Conservation (phyloP, 2,888 invertebrate species). For the Eretmocerus hayati region DNA sequence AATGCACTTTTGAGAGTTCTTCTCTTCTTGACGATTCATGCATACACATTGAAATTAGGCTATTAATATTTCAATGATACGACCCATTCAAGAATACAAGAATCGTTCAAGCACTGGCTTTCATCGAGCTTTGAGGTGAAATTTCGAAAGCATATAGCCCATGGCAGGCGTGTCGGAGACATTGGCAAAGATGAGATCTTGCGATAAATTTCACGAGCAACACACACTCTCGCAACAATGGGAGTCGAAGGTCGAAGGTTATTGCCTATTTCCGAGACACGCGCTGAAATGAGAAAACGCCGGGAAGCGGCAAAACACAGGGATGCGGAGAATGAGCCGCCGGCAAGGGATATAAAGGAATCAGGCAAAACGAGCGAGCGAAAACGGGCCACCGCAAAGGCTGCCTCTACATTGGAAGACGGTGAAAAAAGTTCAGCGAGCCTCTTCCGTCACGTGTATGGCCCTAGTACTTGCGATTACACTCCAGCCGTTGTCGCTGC, state of each 20-base stretch:
- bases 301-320: constrained; percentile 10
- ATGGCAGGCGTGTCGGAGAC: neutral
- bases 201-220: constrained; percentile 3
- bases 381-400: too few species aligned
- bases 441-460: neutral
- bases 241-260: constrained; percentile 19
- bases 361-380: constrained; percentile 11
- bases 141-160: too few species aligned
- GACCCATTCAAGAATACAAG: too few species aligned
- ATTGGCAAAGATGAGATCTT: constrained; percentile 4
- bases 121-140: too few species aligned
- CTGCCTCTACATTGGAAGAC: too few species aligned
- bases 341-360: constrained; percentile 6
- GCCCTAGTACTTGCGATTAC: neutral
- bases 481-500: neutral
- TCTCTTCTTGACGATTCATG: too few species aligned
- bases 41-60: too few species aligned
- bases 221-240: too few species aligned
- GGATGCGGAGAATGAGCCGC: constrained; percentile 1
- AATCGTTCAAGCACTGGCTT: too few species aligned
- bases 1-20: too few species aligned
- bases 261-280: constrained; percentile 27
- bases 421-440: too few species aligned
- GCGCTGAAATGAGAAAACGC: constrained; percentile 14
- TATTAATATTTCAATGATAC: too few species aligned